Conservation (phyloP, 2,113 vertebrate genomes). For the Ptychochromis oligacanthus region DNA sequence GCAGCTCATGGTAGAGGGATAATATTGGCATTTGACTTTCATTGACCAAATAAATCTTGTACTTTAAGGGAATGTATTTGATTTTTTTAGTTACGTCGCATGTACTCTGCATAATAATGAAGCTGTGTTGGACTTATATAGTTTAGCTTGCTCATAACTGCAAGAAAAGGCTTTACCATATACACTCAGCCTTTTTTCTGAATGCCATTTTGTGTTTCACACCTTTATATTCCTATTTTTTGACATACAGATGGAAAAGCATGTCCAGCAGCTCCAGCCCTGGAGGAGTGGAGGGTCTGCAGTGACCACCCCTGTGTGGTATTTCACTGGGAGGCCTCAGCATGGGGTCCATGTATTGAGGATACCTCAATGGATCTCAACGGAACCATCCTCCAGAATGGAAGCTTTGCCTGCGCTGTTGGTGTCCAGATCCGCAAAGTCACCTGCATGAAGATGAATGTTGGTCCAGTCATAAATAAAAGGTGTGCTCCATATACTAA, state of each 20-base stretch:
- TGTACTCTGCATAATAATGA: slow-evolving; percentile 1
- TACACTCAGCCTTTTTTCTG: neutral
- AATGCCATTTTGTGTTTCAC: slow-evolving; percentile 3
- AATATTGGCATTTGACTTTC: slow-evolving; percentile 20
- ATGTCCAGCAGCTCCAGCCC: slow-evolving; percentile 84
- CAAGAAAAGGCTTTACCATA: neutral
- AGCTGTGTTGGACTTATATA: neutral
- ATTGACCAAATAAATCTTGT: neutral
- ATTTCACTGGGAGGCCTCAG: slow-evolving; percentile 88
- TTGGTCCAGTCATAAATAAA: slow-evolving; percentile 87
- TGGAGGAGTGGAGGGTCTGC: slow-evolving; percentile 90
- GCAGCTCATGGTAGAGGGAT: neutral
- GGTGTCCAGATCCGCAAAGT: slow-evolving; percentile 89
- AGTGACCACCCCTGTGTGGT: slow-evolving; percentile 86
- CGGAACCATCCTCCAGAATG: slow-evolving; percentile 71
- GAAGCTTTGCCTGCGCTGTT: slow-evolving; percentile 80
- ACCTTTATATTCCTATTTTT: neutral
- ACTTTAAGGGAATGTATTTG: neutral
- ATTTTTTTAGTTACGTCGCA: neutral
- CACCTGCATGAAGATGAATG: slow-evolving; percentile 85
- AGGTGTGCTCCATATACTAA: slow-evolving; percentile 81
- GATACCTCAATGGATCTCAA: slow-evolving; percentile 78
- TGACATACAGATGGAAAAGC: slow-evolving; percentile 81
- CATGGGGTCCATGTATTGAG: slow-evolving; percentile 88
- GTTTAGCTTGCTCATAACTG: neutral